Conservation (phyloP, 2,888 invertebrate genomes). For the Cerastis leucographa region DNA sequence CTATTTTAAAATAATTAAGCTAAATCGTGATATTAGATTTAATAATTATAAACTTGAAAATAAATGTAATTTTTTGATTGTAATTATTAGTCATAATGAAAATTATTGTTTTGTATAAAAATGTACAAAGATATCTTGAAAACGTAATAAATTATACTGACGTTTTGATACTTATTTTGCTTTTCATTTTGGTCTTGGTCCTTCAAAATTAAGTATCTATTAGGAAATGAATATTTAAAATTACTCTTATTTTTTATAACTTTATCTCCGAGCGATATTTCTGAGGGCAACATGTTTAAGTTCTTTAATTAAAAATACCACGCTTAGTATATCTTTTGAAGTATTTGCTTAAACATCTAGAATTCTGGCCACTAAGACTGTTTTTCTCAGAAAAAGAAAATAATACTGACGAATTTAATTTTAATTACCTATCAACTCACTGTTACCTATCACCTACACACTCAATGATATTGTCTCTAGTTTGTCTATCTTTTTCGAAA, state of each 20-base stretch:
- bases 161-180: slow-evolving; percentile 89
- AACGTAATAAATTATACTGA: slow-evolving; percentile 90
- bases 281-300: slow-evolving; percentile 12
- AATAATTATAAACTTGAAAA: slow-evolving; percentile 89
- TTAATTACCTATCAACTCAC: background rate
- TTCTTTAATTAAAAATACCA: slow-evolving; percentile 33
- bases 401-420: background rate
- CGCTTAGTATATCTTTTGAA: slow-evolving; percentile 7
- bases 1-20: slow-evolving; percentile 88
- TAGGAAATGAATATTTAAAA: slow-evolving; percentile 51
- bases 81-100: slow-evolving; percentile 89
- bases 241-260: slow-evolving; percentile 40
- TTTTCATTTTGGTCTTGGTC: slow-evolving; percentile 77
- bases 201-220: slow-evolving; percentile 53
- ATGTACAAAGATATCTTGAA: slow-evolving; percentile 90
- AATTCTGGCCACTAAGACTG: background rate
- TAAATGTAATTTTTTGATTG: slow-evolving; percentile 90
- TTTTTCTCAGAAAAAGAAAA: background rate
- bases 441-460: no score
- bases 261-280: slow-evolving; percentile 45
- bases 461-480: no score
- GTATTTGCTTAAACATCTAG: slow-evolving; percentile 9
- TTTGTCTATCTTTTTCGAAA: no score
- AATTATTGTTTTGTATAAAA: slow-evolving; percentile 90
- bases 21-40: slow-evolving; percentile 91